Base-by-base conservation (phyloP, 2,888 invertebrate species). In the Molorchus minor region DNA sequence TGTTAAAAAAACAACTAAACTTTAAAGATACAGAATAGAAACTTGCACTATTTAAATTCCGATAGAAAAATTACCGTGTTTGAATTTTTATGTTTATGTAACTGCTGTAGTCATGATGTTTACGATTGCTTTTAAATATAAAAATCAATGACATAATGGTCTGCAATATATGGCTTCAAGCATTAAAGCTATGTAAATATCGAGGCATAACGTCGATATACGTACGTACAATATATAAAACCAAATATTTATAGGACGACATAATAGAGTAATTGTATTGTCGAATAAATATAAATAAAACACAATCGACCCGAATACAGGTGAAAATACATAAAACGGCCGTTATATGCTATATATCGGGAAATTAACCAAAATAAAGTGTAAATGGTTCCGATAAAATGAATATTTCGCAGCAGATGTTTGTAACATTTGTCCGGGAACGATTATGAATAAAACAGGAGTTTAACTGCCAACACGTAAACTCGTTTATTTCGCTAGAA, bases 381-480 rank as follows among this genome's bases (percentile, higher is more conserved):
- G 52, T 41, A 41, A 56, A 58, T 41, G 29, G 41, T 20, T 29
- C 12, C 54, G 44, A 52, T 49, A 41, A 58, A 61, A 61, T 49
- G 41, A 61, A 52, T 51, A 58, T 58, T 52, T 52, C 40, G 35
- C 56, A 56, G 51, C 64, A 61, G 61, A 57, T 64, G 61, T 52
- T 56, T 8, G 56, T 41, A 61, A 61, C 61, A 61, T 61, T 61
- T 53, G 61, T 58, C 58, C 45, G 21, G 12, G 41, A 36, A 41
- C 61, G 56, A 64, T 61, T 64, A 61, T 64, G 64, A 64, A 64
- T 64, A 64, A 61, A 64, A 61, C 56, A 64, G 58, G 54, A 61
- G 54, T 64, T 61, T 56, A 61, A 56, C 49, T 59, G 62, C 49
- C 41, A 53, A 45, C 58, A 58, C 58, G 58, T 56, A 58, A 58